Conservation (phyloP, 2,888 invertebrate species). For the Heteropelma amictum region DNA sequence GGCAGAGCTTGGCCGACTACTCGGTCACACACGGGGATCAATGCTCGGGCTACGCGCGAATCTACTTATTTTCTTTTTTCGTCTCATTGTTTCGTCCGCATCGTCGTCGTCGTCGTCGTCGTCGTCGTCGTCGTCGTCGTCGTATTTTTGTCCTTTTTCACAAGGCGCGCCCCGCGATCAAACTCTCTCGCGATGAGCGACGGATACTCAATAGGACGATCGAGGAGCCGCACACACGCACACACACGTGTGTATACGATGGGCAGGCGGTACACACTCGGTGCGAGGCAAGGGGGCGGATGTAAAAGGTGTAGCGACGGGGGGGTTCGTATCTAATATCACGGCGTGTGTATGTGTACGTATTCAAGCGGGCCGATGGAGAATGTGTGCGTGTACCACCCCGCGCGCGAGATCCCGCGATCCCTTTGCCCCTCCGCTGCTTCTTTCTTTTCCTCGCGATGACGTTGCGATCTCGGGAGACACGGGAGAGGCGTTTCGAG, state of each 20-base stretch:
- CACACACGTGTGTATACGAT: too few species aligned
- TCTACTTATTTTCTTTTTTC: conserved; percentile 32
- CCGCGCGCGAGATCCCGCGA: conserved; percentile 8
- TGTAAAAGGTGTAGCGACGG: conserved; percentile 50
- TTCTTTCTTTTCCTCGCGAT: conserved; percentile 55
- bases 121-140: too few species aligned
- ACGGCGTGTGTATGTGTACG: conserved; percentile 64
- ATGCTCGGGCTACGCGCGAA: conserved; percentile 40
- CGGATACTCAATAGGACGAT: conserved; percentile 32
- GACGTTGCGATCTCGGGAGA: conserved; percentile 69
- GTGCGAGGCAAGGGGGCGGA: conserved; percentile 52
- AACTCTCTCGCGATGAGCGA: conserved; percentile 30
- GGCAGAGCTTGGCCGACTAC: conserved; percentile 6
- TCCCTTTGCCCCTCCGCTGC: conserved; percentile 3
- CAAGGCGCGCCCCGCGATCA: conserved; percentile 45
- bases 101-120: too few species aligned
- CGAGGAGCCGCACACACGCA: too few species aligned
- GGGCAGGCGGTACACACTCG: too few species aligned
- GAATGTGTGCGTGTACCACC: too few species aligned
- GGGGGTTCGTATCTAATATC: conserved; percentile 55
- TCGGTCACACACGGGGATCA: conserved; percentile 37
- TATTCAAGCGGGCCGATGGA: not conserved
- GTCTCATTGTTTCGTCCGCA: not conserved
- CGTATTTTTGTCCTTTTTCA: conserved; percentile 30
- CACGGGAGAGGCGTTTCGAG: conserved; percentile 74